A percentile compares a stretch with the other conserved stretches of the same genome.
phyloP scores from a whole-genome alignment of 2,113 vertebrate species.

The Cavia porcellus region DNA sequence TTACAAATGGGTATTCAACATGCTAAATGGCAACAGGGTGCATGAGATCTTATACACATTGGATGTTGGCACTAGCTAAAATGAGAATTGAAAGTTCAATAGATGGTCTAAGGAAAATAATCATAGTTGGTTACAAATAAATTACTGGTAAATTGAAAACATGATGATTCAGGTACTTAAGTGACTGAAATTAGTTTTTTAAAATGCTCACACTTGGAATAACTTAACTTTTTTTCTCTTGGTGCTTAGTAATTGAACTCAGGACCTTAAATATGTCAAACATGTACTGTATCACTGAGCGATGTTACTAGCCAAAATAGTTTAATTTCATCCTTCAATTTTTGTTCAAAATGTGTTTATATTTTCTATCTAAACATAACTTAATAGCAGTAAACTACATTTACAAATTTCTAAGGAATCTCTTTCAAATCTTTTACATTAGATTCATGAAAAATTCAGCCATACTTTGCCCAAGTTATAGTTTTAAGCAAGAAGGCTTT shows the following conservation, averaged over 20 bases:
- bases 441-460: background rate
- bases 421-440: background rate
- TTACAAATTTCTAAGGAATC: background rate
- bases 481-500: background rate
- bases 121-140: background rate
- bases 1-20: slow-evolving; percentile 85
- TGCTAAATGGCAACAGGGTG: slow-evolving; percentile 18
- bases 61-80: background rate
- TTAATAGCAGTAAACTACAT: background rate
- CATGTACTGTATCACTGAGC: background rate
- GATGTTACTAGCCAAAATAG: background rate
- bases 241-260: background rate
- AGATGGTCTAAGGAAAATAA: slow-evolving; percentile 39
- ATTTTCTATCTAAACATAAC: background rate
- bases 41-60: background rate
- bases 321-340: slow-evolving; percentile 4
- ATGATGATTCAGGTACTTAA: background rate
- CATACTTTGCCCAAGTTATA: background rate
- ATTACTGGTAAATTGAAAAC: slow-evolving; percentile 24
- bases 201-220: background rate
- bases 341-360: background rate
- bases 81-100: background rate
- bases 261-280: background rate
- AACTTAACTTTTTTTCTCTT: slow-evolving; percentile 23
- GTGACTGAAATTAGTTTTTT: background rate